phyloP scores from a whole-genome alignment of 2,888 invertebrate species.

The Camptogramma bilineatum region DNA sequence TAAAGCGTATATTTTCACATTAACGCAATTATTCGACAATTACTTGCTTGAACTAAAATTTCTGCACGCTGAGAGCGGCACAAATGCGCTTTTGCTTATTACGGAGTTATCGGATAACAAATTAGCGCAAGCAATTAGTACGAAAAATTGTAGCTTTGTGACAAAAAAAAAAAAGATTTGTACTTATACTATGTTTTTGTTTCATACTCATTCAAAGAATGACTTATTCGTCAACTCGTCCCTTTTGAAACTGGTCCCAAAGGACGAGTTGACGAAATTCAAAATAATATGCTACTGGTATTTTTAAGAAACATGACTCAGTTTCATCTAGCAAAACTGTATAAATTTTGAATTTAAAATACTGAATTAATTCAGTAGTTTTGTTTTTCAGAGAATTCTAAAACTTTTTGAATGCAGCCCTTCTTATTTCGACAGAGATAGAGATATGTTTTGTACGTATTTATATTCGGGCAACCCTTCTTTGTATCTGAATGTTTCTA shows the following conservation, averaged over 20 bases:
- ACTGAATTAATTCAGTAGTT: background rate
- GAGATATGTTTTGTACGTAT: background rate
- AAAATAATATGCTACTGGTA: background rate
- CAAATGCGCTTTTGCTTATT: conserved; percentile 76
- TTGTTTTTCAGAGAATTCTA: background rate
- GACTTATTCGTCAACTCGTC: too few relatives aligned
- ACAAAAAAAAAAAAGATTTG: conserved; percentile 10
- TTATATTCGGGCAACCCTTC: conserved; percentile 54
- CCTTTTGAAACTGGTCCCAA: too few relatives aligned
- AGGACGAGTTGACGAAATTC: too few relatives aligned
- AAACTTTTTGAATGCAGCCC: background rate
- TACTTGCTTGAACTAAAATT: conserved; percentile 75
- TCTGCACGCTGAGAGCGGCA: conserved; percentile 65
- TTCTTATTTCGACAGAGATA: background rate
- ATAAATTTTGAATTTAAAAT: too few relatives aligned
- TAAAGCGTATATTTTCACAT: conserved; percentile 82
- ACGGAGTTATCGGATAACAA: conserved; percentile 70
- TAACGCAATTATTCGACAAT: conserved; percentile 84
- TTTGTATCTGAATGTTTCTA: conserved; percentile 67
- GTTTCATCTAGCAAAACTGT: background rate
- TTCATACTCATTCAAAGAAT: background rate
- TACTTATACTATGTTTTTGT: background rate
- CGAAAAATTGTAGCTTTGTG: conserved; percentile 38
- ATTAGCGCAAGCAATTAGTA: conserved; percentile 68
- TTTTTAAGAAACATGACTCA: background rate